Base-by-base conservation (phyloP, 2,888 invertebrate genomes). In the Stramonita haemastoma region DNA sequence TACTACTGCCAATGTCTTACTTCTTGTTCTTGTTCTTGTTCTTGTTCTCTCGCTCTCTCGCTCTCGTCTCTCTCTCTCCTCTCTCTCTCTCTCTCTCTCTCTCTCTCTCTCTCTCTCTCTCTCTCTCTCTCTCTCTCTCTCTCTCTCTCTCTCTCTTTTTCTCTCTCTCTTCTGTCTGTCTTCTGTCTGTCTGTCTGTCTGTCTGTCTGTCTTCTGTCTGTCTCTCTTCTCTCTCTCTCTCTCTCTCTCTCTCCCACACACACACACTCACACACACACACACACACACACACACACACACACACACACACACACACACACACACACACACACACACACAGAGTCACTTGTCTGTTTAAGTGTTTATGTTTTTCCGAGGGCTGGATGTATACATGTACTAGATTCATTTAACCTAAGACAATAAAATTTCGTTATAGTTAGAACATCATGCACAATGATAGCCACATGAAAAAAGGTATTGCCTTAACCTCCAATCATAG, bases 141-240 rank as follows among this genome's bases (percentile, higher is more conserved):
- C 77, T 26, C n/a, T 73, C 73, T n/a, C n/a, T 22, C 73, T n/a
- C 22, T 26, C n/a, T 73, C 73, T 77, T 32, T 29, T 1, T 32
- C 77, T 32, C 6, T 32, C 32, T 13, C 32, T 19, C 32, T 2
- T 32, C 77, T 32, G 15, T 32, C 77, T 29, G 0, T 32, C 77
- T 77, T 13, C 77, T 32, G 46, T 46, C 46, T 46, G 46, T 46
- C 46, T 46, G 26, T n/a, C 11, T 0, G 5, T 73, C 11, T 17
- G 79, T 81, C 34, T 81, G 79, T 81, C 19, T 81, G 79, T 34
- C 19, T n/a, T 81, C 34, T 81, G 79, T 81, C 19, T 81, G 34
- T 81, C 34, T 60, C 6, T 60, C 6, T 60, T 13, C n/a, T 70
- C 22, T 70, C n/a, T 70, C 22, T 70, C n/a, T 70, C 22, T 70